Conservation (phyloP, 2,113 vertebrate genomes). For the Chaetodon auriga region DNA sequence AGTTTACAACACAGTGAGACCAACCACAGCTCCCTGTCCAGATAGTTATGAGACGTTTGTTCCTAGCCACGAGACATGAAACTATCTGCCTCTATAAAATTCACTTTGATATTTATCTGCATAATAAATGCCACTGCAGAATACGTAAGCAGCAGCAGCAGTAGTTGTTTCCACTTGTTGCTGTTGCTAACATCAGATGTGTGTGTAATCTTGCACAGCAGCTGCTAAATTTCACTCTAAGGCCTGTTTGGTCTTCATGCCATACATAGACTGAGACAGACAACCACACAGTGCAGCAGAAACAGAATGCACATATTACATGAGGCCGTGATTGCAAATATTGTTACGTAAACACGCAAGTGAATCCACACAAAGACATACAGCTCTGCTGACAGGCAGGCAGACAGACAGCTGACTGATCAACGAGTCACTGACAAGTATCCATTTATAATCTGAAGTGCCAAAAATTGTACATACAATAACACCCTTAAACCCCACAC, state of each 20-base stretch:
- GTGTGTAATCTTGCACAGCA: conserved; percentile 33
- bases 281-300: background rate
- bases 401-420: background rate
- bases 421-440: background rate
- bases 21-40: background rate
- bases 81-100: background rate
- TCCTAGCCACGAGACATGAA: background rate
- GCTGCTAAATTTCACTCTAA: conserved; percentile 29
- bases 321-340: background rate
- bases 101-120: background rate
- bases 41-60: background rate
- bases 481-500: conserved; percentile 1
- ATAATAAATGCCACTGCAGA: conserved; percentile 5
- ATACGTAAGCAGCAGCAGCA: conserved; percentile 14
- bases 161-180: conserved; percentile 20
- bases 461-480: background rate
- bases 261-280: background rate
- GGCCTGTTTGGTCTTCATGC: background rate
- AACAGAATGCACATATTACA: background rate
- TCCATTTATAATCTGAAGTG: conserved; percentile 28
- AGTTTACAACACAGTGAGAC: background rate
- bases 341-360: background rate
- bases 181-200: conserved; percentile 18
- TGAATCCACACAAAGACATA: background rate
- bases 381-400: background rate